phyloP scores from a whole-genome alignment of 2,113 vertebrate species.

The Tragelaphus buxtoni region DNA sequence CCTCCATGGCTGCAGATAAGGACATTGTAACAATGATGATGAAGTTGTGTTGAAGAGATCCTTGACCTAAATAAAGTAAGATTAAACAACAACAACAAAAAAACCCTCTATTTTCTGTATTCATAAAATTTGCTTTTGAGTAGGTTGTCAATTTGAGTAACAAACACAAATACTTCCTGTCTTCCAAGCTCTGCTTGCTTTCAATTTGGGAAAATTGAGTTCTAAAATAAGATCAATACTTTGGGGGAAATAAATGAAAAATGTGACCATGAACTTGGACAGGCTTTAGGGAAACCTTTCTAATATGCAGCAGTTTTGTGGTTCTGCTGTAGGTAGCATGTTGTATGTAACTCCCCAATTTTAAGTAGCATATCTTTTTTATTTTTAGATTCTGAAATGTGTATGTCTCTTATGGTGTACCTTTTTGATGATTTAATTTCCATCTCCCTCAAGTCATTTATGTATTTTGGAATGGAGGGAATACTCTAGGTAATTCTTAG shows the following conservation, averaged over 20 bases:
- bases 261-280: neutral
- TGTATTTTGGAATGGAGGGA: neutral
- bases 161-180: neutral
- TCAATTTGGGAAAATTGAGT: neutral
- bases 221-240: neutral
- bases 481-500: neutral
- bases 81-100: neutral
- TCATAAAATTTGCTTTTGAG: neutral
- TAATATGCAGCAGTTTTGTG: neutral
- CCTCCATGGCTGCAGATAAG: neutral
- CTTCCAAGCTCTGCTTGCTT: neutral
- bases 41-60: neutral
- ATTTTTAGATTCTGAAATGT: neutral
- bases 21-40: neutral
- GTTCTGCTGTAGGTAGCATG: neutral
- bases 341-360: neutral
- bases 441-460: neutral
- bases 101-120: neutral
- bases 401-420: neutral
- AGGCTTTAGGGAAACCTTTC: neutral
- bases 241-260: neutral
- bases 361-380: neutral
- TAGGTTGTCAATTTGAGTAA: neutral
- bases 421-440: neutral
- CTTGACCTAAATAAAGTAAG: slow-evolving; percentile 39